Percentiles rank a stretch among this genome's conserved stretches.
Evolutionary conservation across 2,888 invertebrate genomes (phyloP).

Genomic region (Amphipyra tragopoginis): DNA sequence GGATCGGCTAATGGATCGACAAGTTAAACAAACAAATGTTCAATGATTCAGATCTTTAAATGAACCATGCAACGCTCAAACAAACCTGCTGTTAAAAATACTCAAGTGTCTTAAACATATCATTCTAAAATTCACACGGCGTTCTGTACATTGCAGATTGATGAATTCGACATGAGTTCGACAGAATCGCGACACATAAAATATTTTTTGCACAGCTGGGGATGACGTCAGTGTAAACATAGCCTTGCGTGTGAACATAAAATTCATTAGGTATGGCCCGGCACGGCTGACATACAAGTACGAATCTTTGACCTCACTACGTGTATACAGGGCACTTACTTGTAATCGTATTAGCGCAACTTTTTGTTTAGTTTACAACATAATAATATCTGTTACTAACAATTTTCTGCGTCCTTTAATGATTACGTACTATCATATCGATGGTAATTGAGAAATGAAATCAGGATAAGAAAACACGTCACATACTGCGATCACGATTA

Average conservation of each 20-base stretch:
- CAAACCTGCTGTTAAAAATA: slow-evolving; percentile 35
- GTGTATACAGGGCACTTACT: slow-evolving; percentile 14
- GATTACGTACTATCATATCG: slow-evolving; percentile 2
- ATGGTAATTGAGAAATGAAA: slow-evolving; percentile 17
- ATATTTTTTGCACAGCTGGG: slow-evolving; percentile 60
- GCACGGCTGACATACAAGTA: slow-evolving; percentile 42
- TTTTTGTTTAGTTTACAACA: slow-evolving; percentile 28
- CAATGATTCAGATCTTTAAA: slow-evolving; percentile 37
- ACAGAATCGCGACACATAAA: slow-evolving; percentile 54
- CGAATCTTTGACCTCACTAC: slow-evolving; percentile 46
- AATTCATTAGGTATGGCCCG: slow-evolving; percentile 59
- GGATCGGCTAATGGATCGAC: slow-evolving; percentile 47
- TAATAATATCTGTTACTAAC: not conserved
- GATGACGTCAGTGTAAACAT: slow-evolving; percentile 69
- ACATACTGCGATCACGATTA: slow-evolving; percentile 20
- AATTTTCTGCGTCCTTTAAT: slow-evolving; percentile 2
- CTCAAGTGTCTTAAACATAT: slow-evolving; percentile 22
- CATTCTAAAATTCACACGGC: slow-evolving; percentile 10
- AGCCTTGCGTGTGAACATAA: slow-evolving; percentile 68
- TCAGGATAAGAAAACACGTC: slow-evolving; percentile 26
- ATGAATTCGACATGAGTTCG: slow-evolving; percentile 62
- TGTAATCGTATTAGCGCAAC: slow-evolving; percentile 47
- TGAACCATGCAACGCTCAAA: slow-evolving; percentile 33
- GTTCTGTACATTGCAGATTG: slow-evolving; percentile 32
- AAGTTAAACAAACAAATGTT: slow-evolving; percentile 52